A percentile compares a stretch with the other conserved stretches of the same genome.
These are phyloP conservation scores for Chiloscyllium punctatum DNA, from an alignment of 2,797 vertebrate genomes.

Conservation along the genomic window DNA sequence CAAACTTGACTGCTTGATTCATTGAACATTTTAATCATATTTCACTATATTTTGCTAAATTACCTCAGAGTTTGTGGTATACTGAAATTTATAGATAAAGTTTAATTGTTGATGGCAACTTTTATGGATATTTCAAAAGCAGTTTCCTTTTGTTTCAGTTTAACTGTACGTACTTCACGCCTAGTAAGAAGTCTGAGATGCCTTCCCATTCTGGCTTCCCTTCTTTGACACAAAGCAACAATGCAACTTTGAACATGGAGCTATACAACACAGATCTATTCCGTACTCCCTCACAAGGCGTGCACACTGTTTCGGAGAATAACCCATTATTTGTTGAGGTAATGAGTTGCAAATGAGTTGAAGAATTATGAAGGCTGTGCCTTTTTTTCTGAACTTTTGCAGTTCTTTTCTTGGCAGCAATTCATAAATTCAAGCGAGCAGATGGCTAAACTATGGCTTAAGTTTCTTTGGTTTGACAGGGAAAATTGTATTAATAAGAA, in stretches of 20 bases:
- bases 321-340: constrained; percentile 67
- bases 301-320: constrained; percentile 61
- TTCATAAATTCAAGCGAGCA: constrained; percentile 38
- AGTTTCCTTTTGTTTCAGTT: constrained; percentile 63
- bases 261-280: constrained; percentile 69
- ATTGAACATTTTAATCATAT: neutral
- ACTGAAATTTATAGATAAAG: neutral
- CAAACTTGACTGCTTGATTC: neutral
- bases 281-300: constrained; percentile 53
- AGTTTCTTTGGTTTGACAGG: constrained; percentile 24
- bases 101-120: neutral
- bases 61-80: neutral
- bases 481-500: constrained; percentile 42
- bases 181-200: constrained; percentile 42
- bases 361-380: constrained; percentile 21
- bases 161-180: constrained; percentile 72
- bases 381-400: constrained; percentile 3
- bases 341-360: constrained; percentile 41
- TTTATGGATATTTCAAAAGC: neutral
- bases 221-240: constrained; percentile 50
- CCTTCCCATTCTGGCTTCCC: constrained; percentile 43
- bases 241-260: constrained; percentile 79
- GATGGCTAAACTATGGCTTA: constrained; percentile 37
- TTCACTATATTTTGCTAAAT: neutral
- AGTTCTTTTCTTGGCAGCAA: constrained; percentile 5